Conservation (phyloP, 2,888 invertebrate genomes). For the Eueremaeus valkanovi region DNA sequence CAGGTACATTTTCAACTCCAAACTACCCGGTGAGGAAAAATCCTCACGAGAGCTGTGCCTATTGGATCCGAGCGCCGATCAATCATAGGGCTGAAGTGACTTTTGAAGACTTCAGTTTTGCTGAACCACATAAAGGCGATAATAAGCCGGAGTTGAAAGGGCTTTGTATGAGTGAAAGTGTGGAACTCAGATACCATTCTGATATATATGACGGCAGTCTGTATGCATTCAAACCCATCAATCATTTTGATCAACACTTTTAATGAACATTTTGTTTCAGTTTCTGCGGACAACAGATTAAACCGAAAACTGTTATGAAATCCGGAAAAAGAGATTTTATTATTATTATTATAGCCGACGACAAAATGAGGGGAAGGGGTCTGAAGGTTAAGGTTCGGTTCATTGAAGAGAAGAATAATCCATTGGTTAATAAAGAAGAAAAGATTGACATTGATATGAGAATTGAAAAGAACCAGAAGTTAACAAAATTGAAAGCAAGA, state of each 20-base stretch:
- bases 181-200: background rate
- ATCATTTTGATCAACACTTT: background rate
- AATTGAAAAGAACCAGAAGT: background rate
- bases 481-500: background rate
- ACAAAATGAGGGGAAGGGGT: constrained; percentile 44
- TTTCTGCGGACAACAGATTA: constrained; percentile 44
- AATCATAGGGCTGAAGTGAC: background rate
- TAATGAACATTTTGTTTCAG: constrained; percentile 30
- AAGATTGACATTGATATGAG: too few relatives aligned
- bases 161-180: constrained; percentile 15
- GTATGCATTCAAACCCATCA: background rate
- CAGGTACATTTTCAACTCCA: constrained; percentile 43
- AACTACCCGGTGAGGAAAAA: constrained; percentile 44
- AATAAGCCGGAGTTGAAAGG: background rate
- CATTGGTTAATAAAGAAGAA: too few relatives aligned
- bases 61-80: constrained; percentile 43
- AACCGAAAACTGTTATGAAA: constrained; percentile 43
- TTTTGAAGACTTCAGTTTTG: constrained; percentile 35
- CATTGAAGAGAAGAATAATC: background rate
- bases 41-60: constrained; percentile 44
- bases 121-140: background rate
- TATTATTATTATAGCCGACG: constrained; percentile 45
- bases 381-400: constrained; percentile 42
- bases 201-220: constrained; percentile 4
- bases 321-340: constrained; percentile 44